Percentiles rank a stretch among this genome's conserved stretches.
Conservation (phyloP, 1,140 invertebrate genomes). For the Heliconius nattereri region DNA sequence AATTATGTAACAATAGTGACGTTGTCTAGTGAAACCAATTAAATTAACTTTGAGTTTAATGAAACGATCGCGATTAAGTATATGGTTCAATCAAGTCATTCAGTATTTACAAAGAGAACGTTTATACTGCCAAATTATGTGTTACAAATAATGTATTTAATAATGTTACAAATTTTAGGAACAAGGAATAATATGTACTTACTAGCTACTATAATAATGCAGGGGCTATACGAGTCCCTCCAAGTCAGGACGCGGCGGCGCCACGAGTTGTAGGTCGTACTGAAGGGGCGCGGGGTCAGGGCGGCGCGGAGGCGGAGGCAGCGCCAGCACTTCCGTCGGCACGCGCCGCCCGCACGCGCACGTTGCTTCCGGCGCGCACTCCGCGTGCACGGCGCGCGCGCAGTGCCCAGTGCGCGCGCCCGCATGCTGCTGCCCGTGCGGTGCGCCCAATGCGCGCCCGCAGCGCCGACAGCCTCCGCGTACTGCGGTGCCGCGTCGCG, state of each 20-base stretch:
- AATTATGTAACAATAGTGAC: background rate
- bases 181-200: background rate
- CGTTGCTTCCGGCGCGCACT: conserved; percentile 42
- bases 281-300: conserved; percentile 40
- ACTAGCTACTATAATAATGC: background rate
- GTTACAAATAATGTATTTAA: background rate
- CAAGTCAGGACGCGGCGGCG: conserved; percentile 71
- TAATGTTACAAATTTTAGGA: background rate
- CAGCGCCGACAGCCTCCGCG: conserved; percentile 53
- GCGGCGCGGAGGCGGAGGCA: conserved; percentile 36
- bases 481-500: conserved; percentile 49
- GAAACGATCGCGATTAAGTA: background rate
- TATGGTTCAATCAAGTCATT: background rate
- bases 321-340: conserved; percentile 21
- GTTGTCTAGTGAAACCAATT: background rate
- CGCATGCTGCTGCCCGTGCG: conserved; percentile 25
- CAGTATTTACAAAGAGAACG: background rate
- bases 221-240: conserved; percentile 61
- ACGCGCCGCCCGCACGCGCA: conserved; percentile 53
- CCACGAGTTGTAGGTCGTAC: conserved; percentile 56
- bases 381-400: conserved; percentile 50
- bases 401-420: conserved; percentile 54
- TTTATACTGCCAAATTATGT: too few species aligned
- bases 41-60: background rate
- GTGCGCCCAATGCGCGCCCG: conserved; percentile 32